Evolutionary conservation across 1,140 invertebrate species (phyloP).

Genomic region (Calephelis virginiensis): DNA sequence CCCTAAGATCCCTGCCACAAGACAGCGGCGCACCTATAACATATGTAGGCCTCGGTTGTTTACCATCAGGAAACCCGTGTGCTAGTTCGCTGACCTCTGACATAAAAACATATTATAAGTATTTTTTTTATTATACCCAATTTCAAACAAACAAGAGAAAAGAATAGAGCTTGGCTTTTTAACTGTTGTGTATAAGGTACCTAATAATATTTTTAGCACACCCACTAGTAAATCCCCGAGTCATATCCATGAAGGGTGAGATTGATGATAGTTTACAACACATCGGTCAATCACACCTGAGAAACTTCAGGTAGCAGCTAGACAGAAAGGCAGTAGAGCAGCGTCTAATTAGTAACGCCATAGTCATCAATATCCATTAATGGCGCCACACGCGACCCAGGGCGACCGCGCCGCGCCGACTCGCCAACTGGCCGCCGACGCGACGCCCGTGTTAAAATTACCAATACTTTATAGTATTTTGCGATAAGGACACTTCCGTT

Average conservation of each 20-base stretch:
- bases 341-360: conserved; percentile 67
- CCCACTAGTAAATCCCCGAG: neutral
- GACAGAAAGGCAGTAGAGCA: conserved; percentile 48
- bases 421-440: conserved; percentile 44
- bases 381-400: conserved; percentile 69
- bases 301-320: conserved; percentile 32
- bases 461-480: conserved; percentile 46
- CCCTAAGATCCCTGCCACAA: too few relatives aligned
- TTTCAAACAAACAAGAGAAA: too few relatives aligned
- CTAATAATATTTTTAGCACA: too few relatives aligned
- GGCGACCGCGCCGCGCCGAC: conserved; percentile 46
- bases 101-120: too few relatives aligned
- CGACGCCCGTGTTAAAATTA: conserved; percentile 44
- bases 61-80: too few relatives aligned
- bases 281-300: conserved; percentile 27
- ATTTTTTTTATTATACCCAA: too few relatives aligned
- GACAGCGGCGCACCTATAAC: too few relatives aligned
- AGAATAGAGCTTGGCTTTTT: too few relatives aligned
- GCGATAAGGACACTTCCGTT: conserved; percentile 56
- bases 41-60: too few relatives aligned
- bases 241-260: neutral
- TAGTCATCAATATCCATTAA: conserved; percentile 75
- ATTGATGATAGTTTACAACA: conserved; percentile 17
- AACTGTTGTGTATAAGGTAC: too few relatives aligned
- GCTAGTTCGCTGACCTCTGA: too few relatives aligned